Percentiles rank a stretch among this genome's conserved stretches.
phyloP scores from a whole-genome alignment of 2,797 vertebrate species.

The Notoglanidium macrostoma region DNA sequence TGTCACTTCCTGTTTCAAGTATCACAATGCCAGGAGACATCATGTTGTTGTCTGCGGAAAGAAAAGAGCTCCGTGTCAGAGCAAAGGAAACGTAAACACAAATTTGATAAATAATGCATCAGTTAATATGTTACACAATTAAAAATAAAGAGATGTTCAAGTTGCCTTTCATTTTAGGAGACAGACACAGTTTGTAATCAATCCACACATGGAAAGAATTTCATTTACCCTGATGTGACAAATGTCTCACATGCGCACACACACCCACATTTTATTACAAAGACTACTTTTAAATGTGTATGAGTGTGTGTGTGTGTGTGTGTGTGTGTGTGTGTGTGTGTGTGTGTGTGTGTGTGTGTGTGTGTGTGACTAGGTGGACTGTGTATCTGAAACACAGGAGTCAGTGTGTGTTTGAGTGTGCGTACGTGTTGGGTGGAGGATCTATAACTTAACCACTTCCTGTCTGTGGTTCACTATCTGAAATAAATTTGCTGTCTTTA shows the following conservation, averaged over 20 bases:
- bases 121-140: not conserved
- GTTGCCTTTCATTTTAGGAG: not conserved
- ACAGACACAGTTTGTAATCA: not conserved
- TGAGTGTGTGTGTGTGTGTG: too few species aligned
- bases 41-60: not conserved
- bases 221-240: too few species aligned
- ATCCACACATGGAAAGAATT: not conserved
- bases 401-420: not conserved
- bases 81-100: too few species aligned
- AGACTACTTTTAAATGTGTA: too few species aligned
- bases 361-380: not conserved
- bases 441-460: conserved; percentile 19
- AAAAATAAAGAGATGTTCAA: not conserved
- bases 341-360: too few species aligned
- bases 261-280: not conserved
- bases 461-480: not conserved
- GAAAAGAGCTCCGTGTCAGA: not conserved
- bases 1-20: not conserved
- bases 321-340: too few species aligned
- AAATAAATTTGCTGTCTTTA: not conserved
- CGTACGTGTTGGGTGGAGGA: not conserved
- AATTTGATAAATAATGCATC: not conserved
- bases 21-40: not conserved
- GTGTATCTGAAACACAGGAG: not conserved
- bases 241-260: too few species aligned